phyloP scores from a whole-genome alignment of 2,888 invertebrate genomes.

The Oxyteleia sp. region DNA sequence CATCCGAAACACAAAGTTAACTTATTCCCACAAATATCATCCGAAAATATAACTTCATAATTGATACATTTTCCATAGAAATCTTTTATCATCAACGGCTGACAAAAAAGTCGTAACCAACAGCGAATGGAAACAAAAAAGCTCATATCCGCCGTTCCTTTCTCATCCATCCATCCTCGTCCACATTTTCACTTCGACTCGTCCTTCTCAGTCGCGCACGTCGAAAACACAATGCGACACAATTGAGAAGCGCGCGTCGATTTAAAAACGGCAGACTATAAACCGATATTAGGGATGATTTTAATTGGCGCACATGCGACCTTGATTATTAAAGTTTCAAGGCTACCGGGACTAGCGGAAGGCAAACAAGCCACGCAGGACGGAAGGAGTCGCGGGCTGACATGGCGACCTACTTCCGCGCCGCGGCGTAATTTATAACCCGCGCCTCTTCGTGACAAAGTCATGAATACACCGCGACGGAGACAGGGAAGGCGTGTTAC shows the following conservation, averaged over 20 bases:
- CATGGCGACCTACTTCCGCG: slow-evolving; percentile 77
- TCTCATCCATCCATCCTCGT: slow-evolving; percentile 1
- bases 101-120: neutral
- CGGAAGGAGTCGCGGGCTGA: slow-evolving; percentile 72
- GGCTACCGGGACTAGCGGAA: slow-evolving; percentile 68
- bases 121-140: neutral
- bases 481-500: slow-evolving; percentile 78
- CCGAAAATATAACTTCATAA: neutral
- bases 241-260: slow-evolving; percentile 22
- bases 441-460: slow-evolving; percentile 73
- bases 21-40: no score
- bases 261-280: slow-evolving; percentile 18
- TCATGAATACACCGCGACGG: slow-evolving; percentile 69
- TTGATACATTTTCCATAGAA: neutral
- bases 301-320: slow-evolving; percentile 74
- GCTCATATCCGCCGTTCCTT: neutral
- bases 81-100: neutral
- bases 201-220: slow-evolving; percentile 13
- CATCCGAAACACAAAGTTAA: no score
- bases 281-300: slow-evolving; percentile 45
- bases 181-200: slow-evolving; percentile 7
- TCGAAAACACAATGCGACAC: slow-evolving; percentile 17
- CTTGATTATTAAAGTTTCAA: slow-evolving; percentile 75
- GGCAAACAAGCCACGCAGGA: slow-evolving; percentile 74
- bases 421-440: slow-evolving; percentile 72